phyloP scores from a whole-genome alignment of 2,888 invertebrate species.

The Atethmia centrago region DNA sequence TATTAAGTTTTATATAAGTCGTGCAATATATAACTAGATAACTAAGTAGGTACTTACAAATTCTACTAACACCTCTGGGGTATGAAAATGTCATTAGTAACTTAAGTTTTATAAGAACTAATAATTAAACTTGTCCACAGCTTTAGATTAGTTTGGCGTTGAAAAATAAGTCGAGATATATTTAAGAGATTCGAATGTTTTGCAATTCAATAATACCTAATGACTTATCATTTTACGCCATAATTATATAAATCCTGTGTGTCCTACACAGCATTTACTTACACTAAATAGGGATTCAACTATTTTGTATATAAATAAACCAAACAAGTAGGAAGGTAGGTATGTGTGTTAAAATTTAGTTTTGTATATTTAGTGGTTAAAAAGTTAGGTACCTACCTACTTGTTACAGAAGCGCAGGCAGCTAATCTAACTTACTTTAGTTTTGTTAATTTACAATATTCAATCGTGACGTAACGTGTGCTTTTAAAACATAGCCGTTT shows the following conservation, averaged over 20 bases:
- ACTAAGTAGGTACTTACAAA: neutral
- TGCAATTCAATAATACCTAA: no score
- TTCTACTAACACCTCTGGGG: neutral
- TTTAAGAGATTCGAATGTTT: no score
- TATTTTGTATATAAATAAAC: neutral
- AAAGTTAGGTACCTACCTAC: neutral
- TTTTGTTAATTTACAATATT: neutral
- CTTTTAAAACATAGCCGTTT: neutral
- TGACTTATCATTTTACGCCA: neutral
- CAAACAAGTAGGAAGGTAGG: neutral
- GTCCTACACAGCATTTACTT: neutral
- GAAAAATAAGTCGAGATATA: neutral
- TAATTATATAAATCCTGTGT: neutral
- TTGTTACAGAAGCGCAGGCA: neutral
- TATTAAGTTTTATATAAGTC: slow-evolving; percentile 2
- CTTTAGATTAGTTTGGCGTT: neutral
- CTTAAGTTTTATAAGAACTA: neutral
- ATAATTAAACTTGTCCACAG: neutral
- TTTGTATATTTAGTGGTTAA: neutral
- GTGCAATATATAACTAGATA: neutral
- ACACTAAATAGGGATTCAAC: neutral
- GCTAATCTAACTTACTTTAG: neutral
- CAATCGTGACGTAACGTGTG: neutral
- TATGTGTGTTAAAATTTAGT: neutral
- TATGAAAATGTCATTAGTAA: neutral